Conservation (phyloP, 2,113 vertebrate genomes). For the Sturnira hondurensis region DNA sequence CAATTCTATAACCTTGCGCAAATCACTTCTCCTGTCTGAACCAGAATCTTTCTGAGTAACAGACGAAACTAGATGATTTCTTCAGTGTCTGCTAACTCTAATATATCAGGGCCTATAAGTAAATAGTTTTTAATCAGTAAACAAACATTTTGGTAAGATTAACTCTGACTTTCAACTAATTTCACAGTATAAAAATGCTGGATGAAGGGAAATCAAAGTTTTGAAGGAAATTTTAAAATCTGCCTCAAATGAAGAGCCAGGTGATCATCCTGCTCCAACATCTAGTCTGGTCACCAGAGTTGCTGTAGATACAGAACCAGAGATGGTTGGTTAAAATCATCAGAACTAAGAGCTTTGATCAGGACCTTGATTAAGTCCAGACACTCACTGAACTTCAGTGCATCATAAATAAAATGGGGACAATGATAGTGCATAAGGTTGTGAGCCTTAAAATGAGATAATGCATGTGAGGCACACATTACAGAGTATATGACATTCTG, state of each 20-base stretch:
- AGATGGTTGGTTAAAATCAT: conserved; percentile 19
- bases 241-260: conserved; percentile 15
- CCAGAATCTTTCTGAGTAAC: conserved; percentile 7
- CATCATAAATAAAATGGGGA: not conserved
- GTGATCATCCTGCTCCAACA: not conserved
- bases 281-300: not conserved
- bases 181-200: not conserved
- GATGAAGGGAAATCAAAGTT: not conserved
- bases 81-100: conserved; percentile 7
- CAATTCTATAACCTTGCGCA: conserved; percentile 6
- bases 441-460: conserved; percentile 15
- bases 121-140: conserved; percentile 45
- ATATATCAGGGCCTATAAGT: not conserved
- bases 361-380: conserved; percentile 1
- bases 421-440: not conserved
- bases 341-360: not conserved
- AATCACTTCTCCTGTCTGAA: conserved; percentile 13
- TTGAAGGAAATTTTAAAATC: conserved; percentile 15
- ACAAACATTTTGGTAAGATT: conserved; percentile 5
- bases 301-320: conserved; percentile 16
- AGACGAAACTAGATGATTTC: conserved; percentile 7
- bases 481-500: not conserved
- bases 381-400: not conserved
- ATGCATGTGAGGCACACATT: not conserved
- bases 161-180: conserved; percentile 20